A percentile compares a stretch with the other conserved stretches of the same genome.
Conservation (phyloP, 1,140 invertebrate genomes). For the Lithobius niger region DNA sequence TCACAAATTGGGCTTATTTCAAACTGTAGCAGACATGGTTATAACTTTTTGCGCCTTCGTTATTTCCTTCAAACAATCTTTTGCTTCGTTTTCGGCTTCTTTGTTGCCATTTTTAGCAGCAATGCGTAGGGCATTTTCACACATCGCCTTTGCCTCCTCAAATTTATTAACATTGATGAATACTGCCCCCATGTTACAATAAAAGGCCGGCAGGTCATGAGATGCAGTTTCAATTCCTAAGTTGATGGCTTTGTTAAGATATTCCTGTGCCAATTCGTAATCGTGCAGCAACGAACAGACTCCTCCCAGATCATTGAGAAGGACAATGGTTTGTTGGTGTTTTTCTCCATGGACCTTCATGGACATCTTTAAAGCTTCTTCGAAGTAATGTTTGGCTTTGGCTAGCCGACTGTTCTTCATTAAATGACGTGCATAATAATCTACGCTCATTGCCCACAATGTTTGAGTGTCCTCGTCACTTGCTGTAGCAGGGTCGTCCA, state of each 20-base stretch:
- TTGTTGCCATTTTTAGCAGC: constrained; percentile 48
- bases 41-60: no score
- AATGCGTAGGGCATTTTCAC: constrained; percentile 51
- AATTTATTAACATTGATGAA: constrained; percentile 55
- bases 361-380: constrained; percentile 53
- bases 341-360: constrained; percentile 46
- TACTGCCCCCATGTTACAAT: constrained; percentile 69
- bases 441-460: constrained; percentile 53
- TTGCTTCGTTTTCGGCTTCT: constrained; percentile 48
- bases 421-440: constrained; percentile 68
- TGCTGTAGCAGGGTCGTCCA: constrained; percentile 31
- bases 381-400: constrained; percentile 50
- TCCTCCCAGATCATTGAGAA: constrained; percentile 74
- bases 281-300: constrained; percentile 49
- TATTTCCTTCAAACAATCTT: constrained; percentile 41
- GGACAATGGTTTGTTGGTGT: constrained; percentile 55
- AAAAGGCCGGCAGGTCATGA: constrained; percentile 51
- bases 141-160: constrained; percentile 52
- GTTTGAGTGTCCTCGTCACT: constrained; percentile 43
- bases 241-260: constrained; percentile 53
- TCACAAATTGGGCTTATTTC: no score
- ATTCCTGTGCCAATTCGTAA: constrained; percentile 49
- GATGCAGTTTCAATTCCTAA: constrained; percentile 47
- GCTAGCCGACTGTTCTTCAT: constrained; percentile 42
- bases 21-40: no score